Percentiles rank a stretch among this genome's conserved stretches.
Evolutionary conservation across 1,140 invertebrate species (phyloP).

Genomic region (Eulimnadia texana): DNA sequence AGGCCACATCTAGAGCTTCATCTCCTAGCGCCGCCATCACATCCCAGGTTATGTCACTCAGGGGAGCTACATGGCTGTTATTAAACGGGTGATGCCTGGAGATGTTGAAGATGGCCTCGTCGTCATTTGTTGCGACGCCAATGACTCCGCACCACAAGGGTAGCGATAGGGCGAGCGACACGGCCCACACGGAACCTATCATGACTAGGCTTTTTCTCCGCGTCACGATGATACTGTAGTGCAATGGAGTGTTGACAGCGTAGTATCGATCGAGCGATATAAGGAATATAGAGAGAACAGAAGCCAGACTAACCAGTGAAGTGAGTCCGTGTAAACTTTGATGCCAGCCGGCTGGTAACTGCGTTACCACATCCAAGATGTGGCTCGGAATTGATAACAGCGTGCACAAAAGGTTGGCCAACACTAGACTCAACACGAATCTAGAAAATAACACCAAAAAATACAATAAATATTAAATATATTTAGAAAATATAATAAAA

Average conservation of each 20-base stretch:
- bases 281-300: slow-evolving; percentile 36
- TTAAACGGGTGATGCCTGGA: too few species aligned
- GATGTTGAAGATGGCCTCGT: slow-evolving; percentile 11
- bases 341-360: not conserved
- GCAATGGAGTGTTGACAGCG: slow-evolving; percentile 38
- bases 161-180: slow-evolving; percentile 27
- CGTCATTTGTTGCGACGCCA: slow-evolving; percentile 19
- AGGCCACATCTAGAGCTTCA: slow-evolving; percentile 1
- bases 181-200: slow-evolving; percentile 29
- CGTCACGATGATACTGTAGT: slow-evolving; percentile 37
- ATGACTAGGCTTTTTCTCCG: slow-evolving; percentile 30
- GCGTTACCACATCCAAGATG: not conserved
- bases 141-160: slow-evolving; percentile 25
- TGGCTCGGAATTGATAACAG: slow-evolving; percentile 9
- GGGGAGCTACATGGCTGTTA: too few species aligned
- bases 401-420: slow-evolving; percentile 31
- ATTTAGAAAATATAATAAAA: not conserved
- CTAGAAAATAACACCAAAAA: slow-evolving; percentile 22
- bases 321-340: slow-evolving; percentile 28
- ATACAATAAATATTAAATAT: slow-evolving; percentile 6
- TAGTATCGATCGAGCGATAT: slow-evolving; percentile 39
- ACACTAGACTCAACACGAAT: slow-evolving; percentile 39
- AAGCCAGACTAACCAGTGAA: slow-evolving; percentile 33
- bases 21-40: too few species aligned
- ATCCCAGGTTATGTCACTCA: too few species aligned